Percentiles rank a stretch among this genome's conserved stretches.
phyloP scores from a whole-genome alignment of 2,888 invertebrate genomes.

The Drosophila fulvimacula region DNA sequence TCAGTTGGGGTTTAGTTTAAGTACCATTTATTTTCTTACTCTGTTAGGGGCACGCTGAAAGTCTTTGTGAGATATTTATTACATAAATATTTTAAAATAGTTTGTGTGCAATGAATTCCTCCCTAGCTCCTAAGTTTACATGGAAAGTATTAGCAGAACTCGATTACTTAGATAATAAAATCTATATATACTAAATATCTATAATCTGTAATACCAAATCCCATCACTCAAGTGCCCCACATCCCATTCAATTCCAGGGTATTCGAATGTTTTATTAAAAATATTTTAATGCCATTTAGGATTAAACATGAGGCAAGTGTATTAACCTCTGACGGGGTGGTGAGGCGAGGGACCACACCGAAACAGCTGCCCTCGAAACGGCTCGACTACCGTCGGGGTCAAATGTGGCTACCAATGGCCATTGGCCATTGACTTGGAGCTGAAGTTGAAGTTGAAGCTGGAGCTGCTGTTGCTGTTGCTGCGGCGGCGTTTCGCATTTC shows the following conservation, averaged over 20 bases:
- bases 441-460: conserved; percentile 5
- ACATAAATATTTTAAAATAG: too few relatives aligned
- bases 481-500: conserved; percentile 70
- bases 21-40: too few relatives aligned
- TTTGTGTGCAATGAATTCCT: too few relatives aligned
- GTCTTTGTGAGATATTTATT: too few relatives aligned
- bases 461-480: conserved; percentile 18
- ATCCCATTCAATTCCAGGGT: not conserved
- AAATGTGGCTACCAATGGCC: conserved; percentile 49
- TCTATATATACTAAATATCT: too few relatives aligned
- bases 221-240: too few relatives aligned
- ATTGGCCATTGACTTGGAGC: conserved; percentile 35
- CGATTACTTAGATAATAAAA: too few relatives aligned
- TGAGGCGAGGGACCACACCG: conserved; percentile 49
- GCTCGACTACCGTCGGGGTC: conserved; percentile 55
- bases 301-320: conserved; percentile 75
- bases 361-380: conserved; percentile 34
- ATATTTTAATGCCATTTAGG: conserved; percentile 78
- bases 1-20: too few relatives aligned
- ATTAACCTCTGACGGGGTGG: conserved; percentile 61
- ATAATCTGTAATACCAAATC: not conserved
- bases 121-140: too few relatives aligned
- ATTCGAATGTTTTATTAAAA: conserved; percentile 72
- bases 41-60: too few relatives aligned
- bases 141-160: too few relatives aligned